Evolutionary conservation across 2,113 vertebrate species (phyloP).

Genomic region (Toxotes chatareus): DNA sequence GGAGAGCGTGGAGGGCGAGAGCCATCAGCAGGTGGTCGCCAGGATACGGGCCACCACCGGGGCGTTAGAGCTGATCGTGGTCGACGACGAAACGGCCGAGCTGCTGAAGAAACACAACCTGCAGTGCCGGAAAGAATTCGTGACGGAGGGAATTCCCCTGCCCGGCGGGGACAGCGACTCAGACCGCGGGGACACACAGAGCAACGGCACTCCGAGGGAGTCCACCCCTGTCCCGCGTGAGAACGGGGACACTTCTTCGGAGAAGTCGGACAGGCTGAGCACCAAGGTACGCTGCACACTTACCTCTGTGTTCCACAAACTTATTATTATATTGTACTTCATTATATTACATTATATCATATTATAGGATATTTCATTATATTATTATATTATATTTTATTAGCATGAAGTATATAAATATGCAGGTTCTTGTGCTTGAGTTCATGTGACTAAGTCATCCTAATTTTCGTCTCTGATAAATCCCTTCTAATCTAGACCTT

Average conservation of each 20-base stretch:
- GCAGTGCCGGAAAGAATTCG: constrained; percentile 81
- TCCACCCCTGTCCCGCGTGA: constrained; percentile 55
- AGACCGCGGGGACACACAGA: constrained; percentile 48
- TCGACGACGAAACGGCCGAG: constrained; percentile 85
- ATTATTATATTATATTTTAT: no score
- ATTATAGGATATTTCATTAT: no score
- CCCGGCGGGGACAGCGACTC: constrained; percentile 63
- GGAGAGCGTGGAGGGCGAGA: constrained; percentile 91
- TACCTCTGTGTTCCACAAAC: no score
- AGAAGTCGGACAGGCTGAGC: constrained; percentile 60
- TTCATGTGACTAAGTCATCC: neutral
- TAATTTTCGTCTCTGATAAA: no score
- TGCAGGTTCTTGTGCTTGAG: no score
- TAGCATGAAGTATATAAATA: no score
- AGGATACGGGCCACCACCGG: constrained; percentile 87
- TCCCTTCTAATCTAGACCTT: neutral
- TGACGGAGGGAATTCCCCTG: constrained; percentile 80
- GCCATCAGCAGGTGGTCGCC: constrained; percentile 94
- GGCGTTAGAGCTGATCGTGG: constrained; percentile 89
- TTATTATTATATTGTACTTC: no score
- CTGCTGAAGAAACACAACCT: constrained; percentile 83
- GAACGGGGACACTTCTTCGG: constrained; percentile 69
- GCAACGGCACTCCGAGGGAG: constrained; percentile 61
- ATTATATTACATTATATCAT: no score
- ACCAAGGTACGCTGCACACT: constrained; percentile 51